Evolutionary conservation across 2,888 invertebrate genomes (phyloP), one percentile per base, ranked within the genome.

Genomic region (Noctua fimbriata): DNA sequence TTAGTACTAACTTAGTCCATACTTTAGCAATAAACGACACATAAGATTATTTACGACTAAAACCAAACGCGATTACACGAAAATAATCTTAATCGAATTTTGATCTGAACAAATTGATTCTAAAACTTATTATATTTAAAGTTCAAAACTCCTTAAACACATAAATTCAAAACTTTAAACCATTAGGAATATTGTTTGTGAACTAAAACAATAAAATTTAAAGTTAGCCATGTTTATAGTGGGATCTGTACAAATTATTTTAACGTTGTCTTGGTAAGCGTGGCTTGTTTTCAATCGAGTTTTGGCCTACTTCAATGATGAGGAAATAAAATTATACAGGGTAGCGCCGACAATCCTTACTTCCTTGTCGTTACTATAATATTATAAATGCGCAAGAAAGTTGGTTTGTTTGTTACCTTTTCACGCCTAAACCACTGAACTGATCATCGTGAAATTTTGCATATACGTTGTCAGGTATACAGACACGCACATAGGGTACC

Each of bases 91-190:
- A 76, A 75, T 83, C 65, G 32, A 41, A 10, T 69, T 87, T 80
- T 41, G 44, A 77, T 80, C 72, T 55, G 32, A 67, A 69, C 66
- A 75, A 87, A 84, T 82, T 70, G 75, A 80, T 87, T 87, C 12
- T 44, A 63, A 58, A 84, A 73, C 63, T 67, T 67, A 24, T 36
- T 28, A n/a, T 76, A 87, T 84, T 79, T 80, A 63, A 67, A 84
- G 67, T 78, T 73, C 69, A 41, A 58, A 32, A 52, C n/a, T 74
- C 55, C 58, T n/a, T 44, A 49, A 16, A 58, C 36, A 58, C 67
- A 81, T 89, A 79, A 88, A 88, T 89, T 75, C 28, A 14, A 75
- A 88, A 88, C 82, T 89, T 89, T 21, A 24, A 44, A 32, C 88
- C 86, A 78, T 88, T 89, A 79, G 28, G 72, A 76, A 78, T 79